phyloP scores from a whole-genome alignment of 2,888 invertebrate species.

The Chromoteleia sp. region DNA sequence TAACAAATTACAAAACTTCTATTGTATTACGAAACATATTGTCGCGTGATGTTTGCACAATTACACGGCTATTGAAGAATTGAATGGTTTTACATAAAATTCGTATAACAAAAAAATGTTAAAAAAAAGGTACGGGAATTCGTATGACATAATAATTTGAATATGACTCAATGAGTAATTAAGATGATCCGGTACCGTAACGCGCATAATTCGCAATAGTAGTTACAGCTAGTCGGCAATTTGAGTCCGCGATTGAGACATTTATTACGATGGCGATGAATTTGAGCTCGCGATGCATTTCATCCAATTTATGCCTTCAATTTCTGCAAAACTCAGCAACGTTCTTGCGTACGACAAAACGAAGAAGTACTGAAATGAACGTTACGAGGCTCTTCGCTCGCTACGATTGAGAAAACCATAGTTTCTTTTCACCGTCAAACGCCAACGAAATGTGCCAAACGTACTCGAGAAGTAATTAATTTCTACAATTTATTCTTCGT shows the following conservation, averaged over 20 bases:
- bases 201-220: conserved; percentile 2
- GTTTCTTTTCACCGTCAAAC: neutral
- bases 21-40: too few species aligned
- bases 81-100: too few species aligned
- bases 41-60: too few species aligned
- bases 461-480: too few species aligned
- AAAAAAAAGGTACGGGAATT: too few species aligned
- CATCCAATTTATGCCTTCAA: conserved; percentile 17
- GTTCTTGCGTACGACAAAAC: conserved; percentile 14
- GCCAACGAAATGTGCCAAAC: too few species aligned
- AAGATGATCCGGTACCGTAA: conserved; percentile 28
- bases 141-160: conserved; percentile 2
- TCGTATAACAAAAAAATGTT: too few species aligned
- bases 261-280: conserved; percentile 27
- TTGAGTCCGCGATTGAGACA: conserved; percentile 31
- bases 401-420: neutral
- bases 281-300: conserved; percentile 21
- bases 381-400: conserved; percentile 1
- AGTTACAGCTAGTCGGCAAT: conserved; percentile 17
- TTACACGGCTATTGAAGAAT: too few species aligned
- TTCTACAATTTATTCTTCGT: too few species aligned
- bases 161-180: conserved; percentile 21
- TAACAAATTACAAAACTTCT: too few species aligned
- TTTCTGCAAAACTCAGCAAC: conserved; percentile 27
- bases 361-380: conserved; percentile 12